Evolutionary conservation across 2,888 invertebrate genomes (phyloP), one percentile per base, ranked within the genome.

Genomic region (Drosophila phalerata): DNA sequence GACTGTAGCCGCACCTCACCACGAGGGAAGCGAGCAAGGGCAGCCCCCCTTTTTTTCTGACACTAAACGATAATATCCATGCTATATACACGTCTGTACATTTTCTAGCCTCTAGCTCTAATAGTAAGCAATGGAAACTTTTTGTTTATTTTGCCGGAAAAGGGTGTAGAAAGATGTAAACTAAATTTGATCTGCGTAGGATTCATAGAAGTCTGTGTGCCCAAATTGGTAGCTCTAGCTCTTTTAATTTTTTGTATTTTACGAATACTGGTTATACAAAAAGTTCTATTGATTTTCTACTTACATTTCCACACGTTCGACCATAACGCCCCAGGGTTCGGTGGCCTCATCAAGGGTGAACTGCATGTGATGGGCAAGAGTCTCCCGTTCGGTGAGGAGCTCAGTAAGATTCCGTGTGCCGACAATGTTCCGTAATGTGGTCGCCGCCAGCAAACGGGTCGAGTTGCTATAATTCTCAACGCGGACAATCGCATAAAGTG

Each of bases 251-350:
- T n/a, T n/a, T n/a, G n/a, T n/a, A n/a, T n/a, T n/a, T n/a, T n/a
- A n/a, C n/a, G n/a, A n/a, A n/a, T n/a, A n/a, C n/a, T n/a, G n/a
- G n/a, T n/a, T n/a, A n/a, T n/a, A n/a, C n/a, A n/a, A n/a, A n/a
- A n/a, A n/a, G n/a, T n/a, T n/a, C n/a, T n/a, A n/a, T n/a, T n/a
- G n/a, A n/a, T n/a, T n/a, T n/a, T n/a, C 25, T 1, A 17, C 95
- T 95, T 93, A 97, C 97, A 98, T 98, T 94, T 98, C 98, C 28
- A 98, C 98, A 77, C 98, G 94, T 92, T 98, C 98, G 13, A 98
- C 97, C 93, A 97, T 97, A 42, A 98, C 97, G 30, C 97, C 98
- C 98, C 98, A 97, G 1, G 97, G 97, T 90, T 97, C 97, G 13
- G 92, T 92, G 40, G 97, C 97, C 69, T 96, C 96, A 52, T 92